Base-by-base conservation (phyloP, 1,140 invertebrate genomes). In the Pseudomyrmex flavicornis region DNA sequence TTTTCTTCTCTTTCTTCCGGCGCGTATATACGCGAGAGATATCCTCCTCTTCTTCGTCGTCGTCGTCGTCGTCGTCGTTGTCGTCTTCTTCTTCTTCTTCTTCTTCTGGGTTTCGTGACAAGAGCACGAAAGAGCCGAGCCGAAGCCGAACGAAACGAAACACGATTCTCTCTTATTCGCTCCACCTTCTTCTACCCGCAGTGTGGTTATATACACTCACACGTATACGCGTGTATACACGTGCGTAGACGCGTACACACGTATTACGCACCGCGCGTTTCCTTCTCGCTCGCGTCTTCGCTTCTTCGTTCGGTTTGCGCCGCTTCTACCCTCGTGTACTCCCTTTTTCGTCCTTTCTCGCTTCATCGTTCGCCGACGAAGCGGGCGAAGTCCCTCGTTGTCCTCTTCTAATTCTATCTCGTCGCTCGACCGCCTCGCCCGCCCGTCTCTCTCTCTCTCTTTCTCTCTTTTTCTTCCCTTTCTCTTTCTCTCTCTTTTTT, bases 331-430 rank as follows among this genome's bases (percentile, higher is more conserved):
- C 80, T 83, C 79, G 65, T 83, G 58, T 66, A 68, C 62, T 83
- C 69, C 74, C 75, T 85, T 87, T 56, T 80, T 87, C 83, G 74
- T 79, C 90, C 85, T 76, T 69, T 88, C 88, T 88, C 88, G 66
- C 82, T 88, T 79, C 54, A 56, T 75, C 84, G 62, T 74, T 76
- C 72, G 77, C 69, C 82, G 68, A 74, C 86, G 63, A 84, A 68
- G 59, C 68, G 73, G 79, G 76, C 75, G 20, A 85, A 90, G 84
- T 73, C 63, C 82, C 13, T 52, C 63, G 86, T 90, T 77, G 56
- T 94, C 93, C 91, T 89, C 61, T 79, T 94, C 93, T 94, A 94
- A 94, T 94, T 94, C 93, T 94, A 94, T 94, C 93, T 93, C 92
- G 91, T 86, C 87, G 89, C 88, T 80, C 82, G 10, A 68, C 74